phyloP scores from a whole-genome alignment of 2,888 invertebrate genomes.

The Argyresthia goedartella region DNA sequence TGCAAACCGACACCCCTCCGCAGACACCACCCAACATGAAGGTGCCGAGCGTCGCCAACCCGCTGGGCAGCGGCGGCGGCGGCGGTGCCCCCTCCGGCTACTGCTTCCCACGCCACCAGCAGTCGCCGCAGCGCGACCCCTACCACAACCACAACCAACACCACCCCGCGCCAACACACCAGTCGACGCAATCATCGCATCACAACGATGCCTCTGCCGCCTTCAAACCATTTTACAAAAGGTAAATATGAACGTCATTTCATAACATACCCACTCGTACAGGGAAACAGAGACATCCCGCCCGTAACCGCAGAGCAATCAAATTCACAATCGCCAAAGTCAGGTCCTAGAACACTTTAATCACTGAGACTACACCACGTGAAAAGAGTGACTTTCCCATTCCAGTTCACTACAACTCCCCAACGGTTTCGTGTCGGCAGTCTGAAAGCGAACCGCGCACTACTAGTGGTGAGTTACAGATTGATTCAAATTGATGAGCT shows the following conservation, averaged over 20 bases:
- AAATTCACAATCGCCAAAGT: not conserved
- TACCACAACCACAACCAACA: constrained; percentile 69
- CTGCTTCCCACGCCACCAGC: constrained; percentile 63
- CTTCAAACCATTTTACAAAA: constrained; percentile 93
- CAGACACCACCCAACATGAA: constrained; percentile 96
- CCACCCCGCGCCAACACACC: constrained; percentile 61
- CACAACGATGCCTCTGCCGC: constrained; percentile 75
- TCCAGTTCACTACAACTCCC: constrained; percentile 78
- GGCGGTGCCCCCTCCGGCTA: constrained; percentile 66
- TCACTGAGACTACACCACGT: constrained; percentile 38
- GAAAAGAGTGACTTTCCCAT: constrained; percentile 53
- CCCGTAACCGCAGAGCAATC: too few species aligned
- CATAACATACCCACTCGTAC: not conserved
- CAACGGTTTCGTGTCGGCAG: constrained; percentile 83
- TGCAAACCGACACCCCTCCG: constrained; percentile 91
- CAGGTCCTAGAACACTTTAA: too few species aligned
- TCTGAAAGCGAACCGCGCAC: constrained; percentile 70
- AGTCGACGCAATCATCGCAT: constrained; percentile 43
- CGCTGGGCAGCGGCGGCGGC: constrained; percentile 77
- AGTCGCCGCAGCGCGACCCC: constrained; percentile 68
- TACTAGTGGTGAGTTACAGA: constrained; percentile 49
- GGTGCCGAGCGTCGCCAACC: constrained; percentile 83
- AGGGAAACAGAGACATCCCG: too few species aligned
- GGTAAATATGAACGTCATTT: constrained; percentile 73
- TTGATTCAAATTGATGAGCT: constrained; percentile 21